Conservation (phyloP, 2,888 invertebrate genomes). For the Perizoma flavofasciatum region DNA sequence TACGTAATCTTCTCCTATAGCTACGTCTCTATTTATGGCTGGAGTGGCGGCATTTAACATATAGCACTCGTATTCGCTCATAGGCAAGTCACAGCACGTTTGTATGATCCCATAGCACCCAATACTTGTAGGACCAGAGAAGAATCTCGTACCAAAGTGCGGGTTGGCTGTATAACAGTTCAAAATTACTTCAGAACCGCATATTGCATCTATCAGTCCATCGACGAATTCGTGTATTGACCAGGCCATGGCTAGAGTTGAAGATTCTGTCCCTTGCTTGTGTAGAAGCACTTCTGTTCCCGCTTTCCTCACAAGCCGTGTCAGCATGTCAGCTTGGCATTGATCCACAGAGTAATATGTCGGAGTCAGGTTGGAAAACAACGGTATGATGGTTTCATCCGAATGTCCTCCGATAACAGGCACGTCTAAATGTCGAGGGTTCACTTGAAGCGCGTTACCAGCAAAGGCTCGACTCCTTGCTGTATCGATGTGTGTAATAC, state of each 20-base stretch:
- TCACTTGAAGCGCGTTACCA: constrained; percentile 50
- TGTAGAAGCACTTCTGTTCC: constrained; percentile 56
- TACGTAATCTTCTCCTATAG: constrained; percentile 58
- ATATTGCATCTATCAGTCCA: constrained; percentile 54
- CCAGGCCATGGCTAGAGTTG: constrained; percentile 60
- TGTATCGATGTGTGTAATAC: constrained; percentile 63
- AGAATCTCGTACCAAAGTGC: constrained; percentile 63
- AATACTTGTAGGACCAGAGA: constrained; percentile 60
- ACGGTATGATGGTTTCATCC: constrained; percentile 62
- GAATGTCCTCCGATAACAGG: constrained; percentile 71
- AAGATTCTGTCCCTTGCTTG: constrained; percentile 55
- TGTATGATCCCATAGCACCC: constrained; percentile 55
- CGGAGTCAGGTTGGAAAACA: constrained; percentile 63
- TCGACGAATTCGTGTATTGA: constrained; percentile 62
- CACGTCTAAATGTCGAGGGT: constrained; percentile 48
- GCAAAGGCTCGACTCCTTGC: constrained; percentile 53
- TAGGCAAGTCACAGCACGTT: constrained; percentile 48
- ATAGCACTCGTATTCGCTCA: constrained; percentile 55
- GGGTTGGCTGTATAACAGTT: constrained; percentile 61
- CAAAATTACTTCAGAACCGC: constrained; percentile 51
- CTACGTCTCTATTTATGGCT: constrained; percentile 55
- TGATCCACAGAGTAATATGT: constrained; percentile 43
- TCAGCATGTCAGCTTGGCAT: constrained; percentile 55
- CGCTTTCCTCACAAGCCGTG: constrained; percentile 58
- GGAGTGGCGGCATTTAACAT: constrained; percentile 51